These are phyloP conservation scores for Epizoanthus rinbou DNA, from an alignment of 92 coral and sea anemone species.

Conservation along the genomic window DNA sequence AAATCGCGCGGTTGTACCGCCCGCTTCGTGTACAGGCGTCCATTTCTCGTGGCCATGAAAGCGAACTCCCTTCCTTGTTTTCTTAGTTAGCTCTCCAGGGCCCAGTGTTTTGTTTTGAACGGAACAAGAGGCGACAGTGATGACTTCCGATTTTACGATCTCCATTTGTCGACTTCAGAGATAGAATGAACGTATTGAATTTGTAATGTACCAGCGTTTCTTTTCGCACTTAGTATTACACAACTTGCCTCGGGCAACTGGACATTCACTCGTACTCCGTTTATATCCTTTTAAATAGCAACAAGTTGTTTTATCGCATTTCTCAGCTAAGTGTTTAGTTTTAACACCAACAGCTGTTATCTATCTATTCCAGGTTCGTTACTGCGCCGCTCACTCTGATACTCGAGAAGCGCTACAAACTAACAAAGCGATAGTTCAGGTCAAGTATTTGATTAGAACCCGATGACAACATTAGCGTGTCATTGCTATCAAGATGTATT, in stretches of 20 bases:
- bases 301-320: not conserved
- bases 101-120: slow-evolving; percentile 12
- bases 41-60: slow-evolving; percentile 42
- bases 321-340: slow-evolving; percentile 6
- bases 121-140: slow-evolving; percentile 61
- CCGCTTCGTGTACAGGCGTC: slow-evolving; percentile 4
- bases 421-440: not conserved
- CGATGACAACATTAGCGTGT: slow-evolving; percentile 28
- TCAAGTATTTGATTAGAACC: not conserved
- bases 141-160: slow-evolving; percentile 58
- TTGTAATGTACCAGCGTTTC: not conserved
- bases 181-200: not conserved
- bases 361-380: slow-evolving; percentile 19
- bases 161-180: slow-evolving; percentile 36
- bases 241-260: slow-evolving; percentile 13
- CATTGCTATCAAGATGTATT: not conserved
- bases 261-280: not conserved
- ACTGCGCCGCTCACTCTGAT: too few relatives aligned
- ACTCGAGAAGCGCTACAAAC: not conserved
- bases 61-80: slow-evolving; percentile 15
- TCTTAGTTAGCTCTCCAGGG: not conserved
- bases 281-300: not conserved
- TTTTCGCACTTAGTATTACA: not conserved
- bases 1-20: slow-evolving; percentile 9
- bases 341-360: slow-evolving; percentile 35